A percentile compares a stretch with the other conserved stretches of the same genome.
Evolutionary conservation across 2,888 invertebrate species (phyloP).

Genomic region (Fissipunctia ypsillon): DNA sequence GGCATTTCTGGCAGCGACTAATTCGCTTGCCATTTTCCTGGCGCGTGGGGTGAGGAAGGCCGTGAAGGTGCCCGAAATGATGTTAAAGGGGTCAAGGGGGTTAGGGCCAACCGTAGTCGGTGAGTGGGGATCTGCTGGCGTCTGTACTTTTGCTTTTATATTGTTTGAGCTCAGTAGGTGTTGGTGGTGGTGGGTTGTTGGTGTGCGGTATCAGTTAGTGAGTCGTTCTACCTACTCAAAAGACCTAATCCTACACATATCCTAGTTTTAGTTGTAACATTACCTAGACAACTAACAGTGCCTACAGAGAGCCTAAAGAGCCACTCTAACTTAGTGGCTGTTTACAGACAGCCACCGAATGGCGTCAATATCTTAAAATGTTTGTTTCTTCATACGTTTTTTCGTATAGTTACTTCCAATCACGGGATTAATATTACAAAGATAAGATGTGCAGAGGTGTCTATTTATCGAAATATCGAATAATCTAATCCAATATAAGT

Average conservation of each 20-base stretch:
- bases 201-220: too few relatives aligned
- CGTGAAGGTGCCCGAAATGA: too few relatives aligned
- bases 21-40: too few relatives aligned
- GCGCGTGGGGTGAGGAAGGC: too few relatives aligned
- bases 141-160: too few relatives aligned
- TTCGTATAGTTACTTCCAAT: constrained; percentile 19
- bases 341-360: constrained; percentile 47
- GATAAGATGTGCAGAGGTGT: background rate
- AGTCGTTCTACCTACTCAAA: background rate
- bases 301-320: constrained; percentile 28
- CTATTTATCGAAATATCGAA: background rate
- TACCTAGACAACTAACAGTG: constrained; percentile 7
- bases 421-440: constrained; percentile 15
- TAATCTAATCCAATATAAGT: background rate
- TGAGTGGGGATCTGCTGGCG: too few relatives aligned
- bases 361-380: constrained; percentile 48
- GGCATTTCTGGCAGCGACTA: too few relatives aligned
- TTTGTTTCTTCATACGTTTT: constrained; percentile 33
- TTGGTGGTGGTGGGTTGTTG: too few relatives aligned
- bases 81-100: too few relatives aligned
- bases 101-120: too few relatives aligned
- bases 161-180: too few relatives aligned
- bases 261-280: constrained; percentile 28
- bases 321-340: constrained; percentile 63
- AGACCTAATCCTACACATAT: background rate